A percentile compares a stretch with the other conserved stretches of the same genome.
Evolutionary conservation across 2,797 vertebrate species (phyloP).

Genomic region (Eulemur coronatus): DNA sequence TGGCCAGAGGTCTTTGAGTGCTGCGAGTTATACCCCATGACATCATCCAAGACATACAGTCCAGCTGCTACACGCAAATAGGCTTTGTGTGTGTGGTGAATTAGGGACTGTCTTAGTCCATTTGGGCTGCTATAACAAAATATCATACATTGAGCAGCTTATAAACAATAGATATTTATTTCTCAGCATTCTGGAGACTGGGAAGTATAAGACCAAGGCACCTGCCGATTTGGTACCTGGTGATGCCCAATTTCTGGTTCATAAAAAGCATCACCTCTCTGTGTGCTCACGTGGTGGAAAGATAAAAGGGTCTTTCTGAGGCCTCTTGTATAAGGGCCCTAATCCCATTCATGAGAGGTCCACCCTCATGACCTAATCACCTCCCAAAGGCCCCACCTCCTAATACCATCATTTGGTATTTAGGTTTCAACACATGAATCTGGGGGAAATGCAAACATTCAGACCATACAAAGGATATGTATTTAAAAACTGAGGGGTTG

Average conservation of each 20-base stretch:
- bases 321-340: not conserved
- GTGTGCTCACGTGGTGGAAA: not conserved
- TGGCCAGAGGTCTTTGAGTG: not conserved
- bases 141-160: not conserved
- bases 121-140: not conserved
- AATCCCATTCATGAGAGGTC: not conserved
- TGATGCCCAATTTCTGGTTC: not conserved
- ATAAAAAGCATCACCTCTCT: not conserved
- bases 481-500: not conserved
- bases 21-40: not conserved
- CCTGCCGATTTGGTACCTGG: not conserved
- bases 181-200: not conserved
- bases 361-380: not conserved
- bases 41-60: not conserved
- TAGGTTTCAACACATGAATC: not conserved
- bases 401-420: not conserved
- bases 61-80: not conserved
- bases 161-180: not conserved
- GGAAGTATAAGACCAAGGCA: not conserved
- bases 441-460: not conserved
- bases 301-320: not conserved
- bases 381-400: not conserved
- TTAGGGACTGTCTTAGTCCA: not conserved
- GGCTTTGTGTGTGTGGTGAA: not conserved
- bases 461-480: not conserved